A percentile compares a stretch with the other conserved stretches of the same genome.
Conservation (phyloP, 1,140 invertebrate species). For the Eueides isabella region DNA sequence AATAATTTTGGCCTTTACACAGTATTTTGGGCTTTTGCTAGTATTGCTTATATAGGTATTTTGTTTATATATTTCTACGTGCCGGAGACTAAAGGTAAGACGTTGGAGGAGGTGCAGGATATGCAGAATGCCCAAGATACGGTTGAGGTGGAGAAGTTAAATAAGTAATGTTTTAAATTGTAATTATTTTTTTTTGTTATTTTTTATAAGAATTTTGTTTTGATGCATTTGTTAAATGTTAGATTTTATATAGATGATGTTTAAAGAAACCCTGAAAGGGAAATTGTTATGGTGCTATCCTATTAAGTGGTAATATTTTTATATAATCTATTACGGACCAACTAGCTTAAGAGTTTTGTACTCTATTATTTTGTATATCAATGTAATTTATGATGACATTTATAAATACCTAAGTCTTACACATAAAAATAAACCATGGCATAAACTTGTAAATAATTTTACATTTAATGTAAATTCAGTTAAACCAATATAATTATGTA, state of each 20-base stretch:
- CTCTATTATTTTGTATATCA: too few species aligned
- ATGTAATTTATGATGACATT: too few species aligned
- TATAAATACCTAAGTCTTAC: too few species aligned
- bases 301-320: neutral
- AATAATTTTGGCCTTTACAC: constrained; percentile 82
- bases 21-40: constrained; percentile 83
- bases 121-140: constrained; percentile 41
- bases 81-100: constrained; percentile 89
- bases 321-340: neutral
- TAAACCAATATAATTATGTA: neutral
- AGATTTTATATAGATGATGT: neutral
- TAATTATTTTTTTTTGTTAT: neutral
- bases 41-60: constrained; percentile 81
- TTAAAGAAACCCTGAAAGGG: neutral
- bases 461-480: neutral
- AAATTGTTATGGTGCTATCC: neutral
- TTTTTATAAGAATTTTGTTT: too few species aligned
- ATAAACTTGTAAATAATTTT: neutral
- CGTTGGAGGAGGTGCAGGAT: constrained; percentile 86
- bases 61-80: constrained; percentile 85
- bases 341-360: too few species aligned
- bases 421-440: neutral
- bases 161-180: constrained; percentile 37
- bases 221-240: too few species aligned
- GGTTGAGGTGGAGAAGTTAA: constrained; percentile 52